Evolutionary conservation across 2,888 invertebrate species (phyloP).

Genomic region (Epirrita christyi): DNA sequence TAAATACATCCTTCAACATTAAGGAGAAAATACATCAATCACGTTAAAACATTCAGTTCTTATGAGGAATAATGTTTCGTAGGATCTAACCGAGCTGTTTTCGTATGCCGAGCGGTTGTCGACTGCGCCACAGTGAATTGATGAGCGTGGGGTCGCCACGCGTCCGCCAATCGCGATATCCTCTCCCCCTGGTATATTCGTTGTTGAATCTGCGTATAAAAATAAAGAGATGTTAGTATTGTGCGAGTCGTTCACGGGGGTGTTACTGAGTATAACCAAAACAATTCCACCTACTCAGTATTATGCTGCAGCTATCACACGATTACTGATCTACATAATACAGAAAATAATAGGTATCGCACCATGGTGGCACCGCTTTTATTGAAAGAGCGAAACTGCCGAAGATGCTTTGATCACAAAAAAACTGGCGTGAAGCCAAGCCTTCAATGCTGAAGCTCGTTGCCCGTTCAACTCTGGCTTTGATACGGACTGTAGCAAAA

Average conservation of each 20-base stretch:
- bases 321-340: conserved; percentile 59
- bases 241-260: not conserved
- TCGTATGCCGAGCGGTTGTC: conserved; percentile 89
- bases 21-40: conserved; percentile 4
- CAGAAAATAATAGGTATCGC: conserved; percentile 55
- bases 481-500: conserved; percentile 74
- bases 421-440: conserved; percentile 73
- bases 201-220: conserved; percentile 81
- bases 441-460: conserved; percentile 72
- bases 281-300: conserved; percentile 34
- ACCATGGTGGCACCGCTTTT: conserved; percentile 55
- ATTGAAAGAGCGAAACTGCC: conserved; percentile 69
- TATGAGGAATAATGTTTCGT: conserved; percentile 18
- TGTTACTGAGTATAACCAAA: not conserved
- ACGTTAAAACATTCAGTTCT: conserved; percentile 19
- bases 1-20: not conserved
- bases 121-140: conserved; percentile 90
- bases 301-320: conserved; percentile 36
- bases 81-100: conserved; percentile 85
- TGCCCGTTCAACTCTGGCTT: conserved; percentile 66
- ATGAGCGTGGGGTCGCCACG: conserved; percentile 89
- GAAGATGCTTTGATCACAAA: conserved; percentile 66
- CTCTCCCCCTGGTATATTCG: conserved; percentile 86
- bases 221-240: conserved; percentile 41
- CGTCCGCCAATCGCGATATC: conserved; percentile 89